phyloP scores from a whole-genome alignment of 2,888 invertebrate genomes.

The Tipula lateralis region DNA sequence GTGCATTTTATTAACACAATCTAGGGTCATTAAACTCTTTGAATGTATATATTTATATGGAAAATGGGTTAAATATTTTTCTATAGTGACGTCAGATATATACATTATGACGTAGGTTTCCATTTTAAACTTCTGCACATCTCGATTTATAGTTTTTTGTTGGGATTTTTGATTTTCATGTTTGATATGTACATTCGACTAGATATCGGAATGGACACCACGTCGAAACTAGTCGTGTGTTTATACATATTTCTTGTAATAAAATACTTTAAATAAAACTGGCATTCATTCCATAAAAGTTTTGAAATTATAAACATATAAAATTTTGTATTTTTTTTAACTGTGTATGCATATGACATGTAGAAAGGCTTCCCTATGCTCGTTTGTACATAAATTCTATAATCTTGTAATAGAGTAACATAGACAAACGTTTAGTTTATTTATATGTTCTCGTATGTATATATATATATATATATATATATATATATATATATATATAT shows the following conservation, averaged over 20 bases:
- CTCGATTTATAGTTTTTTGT: not conserved
- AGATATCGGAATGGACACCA: not conserved
- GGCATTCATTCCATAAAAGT: not conserved
- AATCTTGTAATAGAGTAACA: slow-evolving; percentile 11
- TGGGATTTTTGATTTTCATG: not conserved
- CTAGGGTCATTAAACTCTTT: not conserved
- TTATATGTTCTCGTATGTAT: no score
- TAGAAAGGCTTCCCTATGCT: not conserved
- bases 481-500: no score
- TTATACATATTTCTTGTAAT: not conserved
- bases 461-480: no score
- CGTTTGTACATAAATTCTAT: not conserved
- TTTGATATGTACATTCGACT: not conserved
- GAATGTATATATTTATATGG: not conserved
- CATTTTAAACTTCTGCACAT: not conserved
- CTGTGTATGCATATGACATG: not conserved
- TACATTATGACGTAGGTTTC: not conserved
- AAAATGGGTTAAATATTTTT: not conserved
- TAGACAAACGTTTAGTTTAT: not conserved
- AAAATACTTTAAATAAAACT: not conserved
- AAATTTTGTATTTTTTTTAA: not conserved
- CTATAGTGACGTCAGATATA: not conserved
- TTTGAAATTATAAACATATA: not conserved
- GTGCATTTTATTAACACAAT: not conserved
- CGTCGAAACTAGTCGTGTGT: not conserved